These are phyloP conservation scores for Ptychochromis oligacanthus DNA, from an alignment of 2,113 vertebrate genomes.

Conservation along the genomic window DNA sequence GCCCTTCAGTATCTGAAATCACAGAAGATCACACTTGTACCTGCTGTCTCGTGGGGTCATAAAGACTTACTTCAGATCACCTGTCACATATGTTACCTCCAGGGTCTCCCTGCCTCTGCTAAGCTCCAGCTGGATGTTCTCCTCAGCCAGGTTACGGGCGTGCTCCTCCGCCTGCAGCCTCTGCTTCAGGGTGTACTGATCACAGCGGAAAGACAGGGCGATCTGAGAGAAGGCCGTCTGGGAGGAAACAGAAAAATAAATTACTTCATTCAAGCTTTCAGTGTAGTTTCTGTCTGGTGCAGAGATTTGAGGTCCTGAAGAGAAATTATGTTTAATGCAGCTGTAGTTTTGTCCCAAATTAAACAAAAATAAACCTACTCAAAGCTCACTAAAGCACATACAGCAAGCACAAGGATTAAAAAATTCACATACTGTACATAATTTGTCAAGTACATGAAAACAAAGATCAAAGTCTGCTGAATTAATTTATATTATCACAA, in stretches of 20 bases:
- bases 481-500: background rate
- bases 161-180: conserved; percentile 86
- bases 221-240: conserved; percentile 86
- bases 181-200: conserved; percentile 85
- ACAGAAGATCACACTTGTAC: conserved; percentile 20
- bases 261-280: background rate
- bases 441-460: background rate
- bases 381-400: no score
- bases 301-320: background rate
- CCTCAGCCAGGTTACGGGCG: conserved; percentile 83
- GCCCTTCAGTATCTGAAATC: conserved; percentile 77
- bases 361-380: no score
- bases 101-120: conserved; percentile 78
- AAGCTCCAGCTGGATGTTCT: conserved; percentile 86
- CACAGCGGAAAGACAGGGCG: conserved; percentile 83
- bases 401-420: background rate
- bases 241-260: fast-evolving
- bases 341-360: background rate
- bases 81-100: conserved; percentile 73
- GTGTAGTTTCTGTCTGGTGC: background rate
- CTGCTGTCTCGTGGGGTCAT: background rate
- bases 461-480: background rate
- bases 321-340: background rate
- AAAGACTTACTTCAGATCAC: background rate
- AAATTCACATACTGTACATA: background rate